phyloP scores from a whole-genome alignment of 1,140 invertebrate genomes.

The Drosophila parvula region DNA sequence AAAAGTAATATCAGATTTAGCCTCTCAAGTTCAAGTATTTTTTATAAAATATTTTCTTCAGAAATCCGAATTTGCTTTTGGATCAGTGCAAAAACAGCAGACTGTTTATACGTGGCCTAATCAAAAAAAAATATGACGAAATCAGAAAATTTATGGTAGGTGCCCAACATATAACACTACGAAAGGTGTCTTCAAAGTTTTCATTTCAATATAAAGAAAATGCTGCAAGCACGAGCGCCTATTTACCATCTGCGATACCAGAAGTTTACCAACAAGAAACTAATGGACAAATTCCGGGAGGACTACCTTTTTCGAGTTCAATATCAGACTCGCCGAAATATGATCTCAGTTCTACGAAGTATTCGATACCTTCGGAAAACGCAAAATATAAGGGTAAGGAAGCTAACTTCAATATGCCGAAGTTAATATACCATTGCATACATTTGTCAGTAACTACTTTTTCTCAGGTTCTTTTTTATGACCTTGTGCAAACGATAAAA shows the following conservation, averaged over 20 bases:
- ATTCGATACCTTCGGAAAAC: slow-evolving; percentile 50
- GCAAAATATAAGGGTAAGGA: slow-evolving; percentile 54
- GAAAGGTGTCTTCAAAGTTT: neutral
- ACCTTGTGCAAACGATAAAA: too few species aligned
- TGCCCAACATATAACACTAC: neutral
- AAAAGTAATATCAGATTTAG: slow-evolving; percentile 20
- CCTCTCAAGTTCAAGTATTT: neutral
- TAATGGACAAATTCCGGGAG: slow-evolving; percentile 54
- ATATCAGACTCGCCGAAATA: slow-evolving; percentile 75
- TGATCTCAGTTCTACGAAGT: slow-evolving; percentile 55
- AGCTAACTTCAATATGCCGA: neutral
- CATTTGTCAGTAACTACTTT: too few species aligned
- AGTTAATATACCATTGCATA: neutral
- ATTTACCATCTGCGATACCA: slow-evolving; percentile 61
- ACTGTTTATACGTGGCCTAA: slow-evolving; percentile 32
- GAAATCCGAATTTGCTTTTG: slow-evolving; percentile 60
- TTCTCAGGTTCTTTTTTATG: too few species aligned
- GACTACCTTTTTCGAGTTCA: slow-evolving; percentile 64
- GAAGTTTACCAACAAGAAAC: slow-evolving; percentile 55
- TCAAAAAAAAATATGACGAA: slow-evolving; percentile 52
- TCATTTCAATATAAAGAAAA: slow-evolving; percentile 57
- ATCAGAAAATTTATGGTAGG: slow-evolving; percentile 57
- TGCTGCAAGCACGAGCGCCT: slow-evolving; percentile 72
- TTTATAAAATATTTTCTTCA: neutral
- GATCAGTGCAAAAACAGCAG: slow-evolving; percentile 57